phyloP scores from a whole-genome alignment of 2,797 vertebrate species.

The Anniella stebbinsi region DNA sequence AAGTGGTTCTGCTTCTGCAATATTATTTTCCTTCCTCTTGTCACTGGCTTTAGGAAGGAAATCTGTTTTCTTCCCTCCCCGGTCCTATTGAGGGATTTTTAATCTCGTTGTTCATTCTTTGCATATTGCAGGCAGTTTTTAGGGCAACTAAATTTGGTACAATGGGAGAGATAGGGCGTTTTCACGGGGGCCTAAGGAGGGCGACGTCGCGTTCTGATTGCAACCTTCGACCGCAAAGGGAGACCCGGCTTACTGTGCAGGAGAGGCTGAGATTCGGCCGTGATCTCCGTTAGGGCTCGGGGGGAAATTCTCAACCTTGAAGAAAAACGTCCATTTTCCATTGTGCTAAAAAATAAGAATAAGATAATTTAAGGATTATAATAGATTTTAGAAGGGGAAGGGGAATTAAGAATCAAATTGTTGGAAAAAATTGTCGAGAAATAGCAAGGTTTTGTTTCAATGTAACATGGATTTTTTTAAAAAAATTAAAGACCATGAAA shows the following conservation, averaged over 20 bases:
- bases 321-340: not conserved
- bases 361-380: fast-evolving
- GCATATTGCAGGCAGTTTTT: not conserved
- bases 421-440: not conserved
- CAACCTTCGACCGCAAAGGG: not conserved
- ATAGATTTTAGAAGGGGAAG: no score
- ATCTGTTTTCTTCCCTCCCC: not conserved
- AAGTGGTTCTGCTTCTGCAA: not conserved
- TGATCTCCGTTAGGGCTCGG: not conserved
- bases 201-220: not conserved
- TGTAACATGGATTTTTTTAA: no score
- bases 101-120: no score
- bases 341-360: not conserved
- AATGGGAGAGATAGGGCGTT: not conserved
- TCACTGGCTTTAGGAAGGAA: fast-evolving
- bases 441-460: not conserved
- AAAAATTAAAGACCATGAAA: no score
- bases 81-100: no score
- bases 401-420: no score
- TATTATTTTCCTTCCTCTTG: fast-evolving
- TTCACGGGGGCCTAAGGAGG: not conserved
- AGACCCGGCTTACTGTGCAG: not conserved
- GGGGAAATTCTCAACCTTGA: not conserved
- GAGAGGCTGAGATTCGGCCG: not conserved
- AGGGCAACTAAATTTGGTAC: fast-evolving